Base-by-base conservation (phyloP, 2,888 invertebrate genomes). In the Nymphalis urticae region DNA sequence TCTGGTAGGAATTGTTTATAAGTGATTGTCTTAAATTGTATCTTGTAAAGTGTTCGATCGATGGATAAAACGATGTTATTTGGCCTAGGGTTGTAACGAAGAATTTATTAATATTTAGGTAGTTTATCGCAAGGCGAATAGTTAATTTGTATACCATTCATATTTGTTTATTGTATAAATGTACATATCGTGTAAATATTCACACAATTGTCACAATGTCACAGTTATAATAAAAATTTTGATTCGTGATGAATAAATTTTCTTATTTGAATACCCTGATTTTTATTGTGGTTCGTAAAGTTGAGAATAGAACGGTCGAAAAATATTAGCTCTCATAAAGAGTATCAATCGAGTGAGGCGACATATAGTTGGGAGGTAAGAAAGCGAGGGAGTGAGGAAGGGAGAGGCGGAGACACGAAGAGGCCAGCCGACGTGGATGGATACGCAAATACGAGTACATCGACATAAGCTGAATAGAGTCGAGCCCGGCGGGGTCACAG, bases 141-240 rank as follows among this genome's bases (percentile, higher is more conserved):
- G 80, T 80, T 84, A 81, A 79, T 86, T 84, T 86, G 86, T 90
- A 89, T 89, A 89, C 86, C 79, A 75, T 74, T 78, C 69, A 70
- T 62, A 65, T 70, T 32, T 68, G 64, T 70, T 79, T 77, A 74
- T 73, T 90, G 88, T 90, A 90, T 85, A 87, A 83, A 84, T 92
- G 92, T 92, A 92, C 91, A 92, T 92, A 92, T 91, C 92, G 84
- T 92, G 92, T 92, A 90, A 89, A 91, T 90, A 91, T 84, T 86
- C 80, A 79, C 82, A 79, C 76, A 77, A 87, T 73, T 86, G 87
- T 89, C 87, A 85, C 82, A 82, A 84, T 88, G 85, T 88, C 82
- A 79, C 75, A 85, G 84, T 86, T 88, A 27, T 27, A 84, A 86
- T 88, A 83, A 89, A 87, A 85, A 74, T 71, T 69, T 10, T 59